These are phyloP conservation scores for Andricus curvator DNA, from an alignment of 2,888 invertebrate species.

Conservation along the genomic window DNA sequence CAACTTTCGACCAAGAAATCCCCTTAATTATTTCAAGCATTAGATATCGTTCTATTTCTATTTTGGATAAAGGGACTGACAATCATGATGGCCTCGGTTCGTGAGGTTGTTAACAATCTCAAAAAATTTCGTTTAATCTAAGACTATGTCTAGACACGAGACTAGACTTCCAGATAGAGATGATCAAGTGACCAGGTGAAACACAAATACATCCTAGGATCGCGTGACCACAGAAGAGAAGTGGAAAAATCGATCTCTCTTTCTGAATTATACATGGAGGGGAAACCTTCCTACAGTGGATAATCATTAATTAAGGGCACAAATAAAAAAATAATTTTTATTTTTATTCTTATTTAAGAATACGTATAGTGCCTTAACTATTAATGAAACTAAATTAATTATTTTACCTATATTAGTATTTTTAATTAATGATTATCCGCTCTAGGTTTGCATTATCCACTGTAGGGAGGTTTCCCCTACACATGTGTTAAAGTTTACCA, in stretches of 20 bases:
- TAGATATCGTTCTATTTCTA: slow-evolving; percentile 14
- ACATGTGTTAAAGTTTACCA: slow-evolving; percentile 2
- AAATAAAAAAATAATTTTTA: too few relatives aligned
- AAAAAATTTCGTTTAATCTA: slow-evolving; percentile 4
- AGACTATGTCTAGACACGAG: slow-evolving; percentile 20
- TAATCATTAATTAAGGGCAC: too few relatives aligned
- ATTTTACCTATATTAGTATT: too few relatives aligned
- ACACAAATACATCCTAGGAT: slow-evolving; percentile 19
- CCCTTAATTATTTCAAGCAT: neutral
- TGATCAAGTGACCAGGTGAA: slow-evolving; percentile 36
- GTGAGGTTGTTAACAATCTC: neutral
- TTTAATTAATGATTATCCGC: too few relatives aligned
- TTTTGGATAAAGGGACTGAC: neutral
- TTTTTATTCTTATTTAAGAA: too few relatives aligned
- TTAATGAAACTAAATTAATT: too few relatives aligned
- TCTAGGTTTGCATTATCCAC: too few relatives aligned
- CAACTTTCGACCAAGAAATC: neutral
- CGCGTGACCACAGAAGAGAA: slow-evolving; percentile 27
- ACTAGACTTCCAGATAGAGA: slow-evolving; percentile 29
- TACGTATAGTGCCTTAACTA: too few relatives aligned
- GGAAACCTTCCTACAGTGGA: too few relatives aligned
- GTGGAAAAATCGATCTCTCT: slow-evolving; percentile 26
- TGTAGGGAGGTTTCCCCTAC: too few relatives aligned
- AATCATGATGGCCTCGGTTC: slow-evolving; percentile 30
- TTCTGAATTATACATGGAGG: neutral